Evolutionary conservation across 2,113 vertebrate genomes (phyloP).

Genomic region (Morone chrysops): DNA sequence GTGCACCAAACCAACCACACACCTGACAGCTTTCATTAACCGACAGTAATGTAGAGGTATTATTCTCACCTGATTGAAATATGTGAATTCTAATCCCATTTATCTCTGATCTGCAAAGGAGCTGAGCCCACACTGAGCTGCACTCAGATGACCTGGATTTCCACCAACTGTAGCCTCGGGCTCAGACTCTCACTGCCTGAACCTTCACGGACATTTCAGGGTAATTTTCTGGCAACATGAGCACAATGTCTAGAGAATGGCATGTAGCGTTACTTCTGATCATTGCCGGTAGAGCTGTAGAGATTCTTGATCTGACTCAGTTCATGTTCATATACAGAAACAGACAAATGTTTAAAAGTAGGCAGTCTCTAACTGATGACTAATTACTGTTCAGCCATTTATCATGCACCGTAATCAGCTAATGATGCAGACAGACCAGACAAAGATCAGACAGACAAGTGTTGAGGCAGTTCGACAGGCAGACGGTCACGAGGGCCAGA

Average conservation of each 20-base stretch:
- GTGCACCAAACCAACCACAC: not conserved
- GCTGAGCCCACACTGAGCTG: not conserved
- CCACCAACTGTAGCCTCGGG: not conserved
- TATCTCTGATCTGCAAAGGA: not conserved
- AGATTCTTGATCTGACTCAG: not conserved
- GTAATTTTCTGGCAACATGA: not conserved
- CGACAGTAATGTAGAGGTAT: not conserved
- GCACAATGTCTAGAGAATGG: not conserved
- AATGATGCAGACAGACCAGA: conserved; percentile 1
- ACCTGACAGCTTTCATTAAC: not conserved
- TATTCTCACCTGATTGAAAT: not conserved
- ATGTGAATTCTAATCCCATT: not conserved
- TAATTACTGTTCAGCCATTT: not conserved
- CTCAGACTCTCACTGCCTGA: not conserved
- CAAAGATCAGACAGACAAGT: not conserved
- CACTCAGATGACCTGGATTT: conserved; percentile 2
- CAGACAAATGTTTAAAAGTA: not conserved
- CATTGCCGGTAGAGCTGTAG: not conserved
- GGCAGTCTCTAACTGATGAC: not conserved
- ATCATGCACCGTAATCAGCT: not conserved
- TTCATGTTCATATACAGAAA: not conserved
- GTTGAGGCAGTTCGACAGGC: not conserved
- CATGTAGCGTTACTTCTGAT: not conserved
- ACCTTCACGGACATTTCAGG: not conserved
- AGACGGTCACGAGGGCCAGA: conserved; percentile 33